Percentiles rank a stretch among this genome's conserved stretches.
Evolutionary conservation across 2,888 invertebrate species (phyloP).

Genomic region (Boloria euphrosyne): DNA sequence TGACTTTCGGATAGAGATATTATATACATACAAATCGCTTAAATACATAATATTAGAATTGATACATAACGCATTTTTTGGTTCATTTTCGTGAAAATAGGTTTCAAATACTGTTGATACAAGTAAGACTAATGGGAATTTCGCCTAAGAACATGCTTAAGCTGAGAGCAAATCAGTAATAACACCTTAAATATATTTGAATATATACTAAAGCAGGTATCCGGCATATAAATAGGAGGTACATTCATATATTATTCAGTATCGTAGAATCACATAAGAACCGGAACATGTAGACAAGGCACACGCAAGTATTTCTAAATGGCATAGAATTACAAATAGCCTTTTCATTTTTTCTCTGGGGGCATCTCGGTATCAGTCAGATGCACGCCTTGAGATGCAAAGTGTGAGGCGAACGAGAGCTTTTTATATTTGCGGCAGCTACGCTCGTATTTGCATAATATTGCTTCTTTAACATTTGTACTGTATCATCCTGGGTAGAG

Average conservation of each 20-base stretch:
- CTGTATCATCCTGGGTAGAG: constrained; percentile 52
- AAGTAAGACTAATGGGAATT: no score
- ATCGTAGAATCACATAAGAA: constrained; percentile 31
- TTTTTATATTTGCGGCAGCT: constrained; percentile 80
- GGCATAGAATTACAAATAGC: constrained; percentile 79
- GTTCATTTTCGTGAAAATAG: no score
- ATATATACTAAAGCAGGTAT: no score
- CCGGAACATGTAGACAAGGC: constrained; percentile 38
- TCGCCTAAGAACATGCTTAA: no score
- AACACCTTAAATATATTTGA: no score
- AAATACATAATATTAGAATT: no score
- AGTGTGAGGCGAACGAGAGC: constrained; percentile 74
- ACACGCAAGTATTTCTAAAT: constrained; percentile 67
- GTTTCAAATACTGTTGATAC: no score
- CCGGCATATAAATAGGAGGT: constrained; percentile 5
- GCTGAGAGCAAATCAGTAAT: no score
- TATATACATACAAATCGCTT: no score
- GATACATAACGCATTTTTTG: no score
- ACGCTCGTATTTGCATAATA: constrained; percentile 81
- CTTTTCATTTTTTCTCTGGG: constrained; percentile 77
- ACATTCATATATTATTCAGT: constrained; percentile 29
- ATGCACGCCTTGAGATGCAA: constrained; percentile 81
- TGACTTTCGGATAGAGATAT: no score
- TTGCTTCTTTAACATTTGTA: constrained; percentile 80
- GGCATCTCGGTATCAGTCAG: constrained; percentile 74